phyloP scores from a whole-genome alignment of 2,113 vertebrate genomes.

The Campylomormyrus tamandua region DNA sequence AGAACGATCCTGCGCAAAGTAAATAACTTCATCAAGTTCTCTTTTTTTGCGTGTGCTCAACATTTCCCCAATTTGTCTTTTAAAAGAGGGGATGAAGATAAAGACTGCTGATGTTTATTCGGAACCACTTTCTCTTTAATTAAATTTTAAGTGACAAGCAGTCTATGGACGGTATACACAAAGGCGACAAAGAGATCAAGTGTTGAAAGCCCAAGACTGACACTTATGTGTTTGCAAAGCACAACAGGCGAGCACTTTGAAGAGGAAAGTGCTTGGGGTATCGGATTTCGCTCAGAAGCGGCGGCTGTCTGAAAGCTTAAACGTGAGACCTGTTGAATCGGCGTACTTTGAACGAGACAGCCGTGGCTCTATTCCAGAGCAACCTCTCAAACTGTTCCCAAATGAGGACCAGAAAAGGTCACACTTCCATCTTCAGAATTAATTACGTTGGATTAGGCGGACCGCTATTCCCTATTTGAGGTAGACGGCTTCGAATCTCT shows the following conservation, averaged over 20 bases:
- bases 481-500: not conserved
- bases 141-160: slow-evolving; percentile 39
- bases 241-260: slow-evolving; percentile 67
- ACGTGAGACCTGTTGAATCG: slow-evolving; percentile 46
- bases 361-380: slow-evolving; percentile 15
- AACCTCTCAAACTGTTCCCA: slow-evolving; percentile 33
- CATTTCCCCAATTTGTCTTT: not conserved
- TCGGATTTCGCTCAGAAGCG: slow-evolving; percentile 54
- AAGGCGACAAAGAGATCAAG: slow-evolving; percentile 49
- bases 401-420: slow-evolving; percentile 26
- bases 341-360: slow-evolving; percentile 32
- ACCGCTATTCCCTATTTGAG: not conserved
- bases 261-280: slow-evolving; percentile 57
- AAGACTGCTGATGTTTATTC: not conserved
- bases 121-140: slow-evolving; percentile 24
- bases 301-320: slow-evolving; percentile 40
- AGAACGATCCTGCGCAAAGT: not conserved
- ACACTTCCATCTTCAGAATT: slow-evolving; percentile 21
- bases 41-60: not conserved
- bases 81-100: not conserved
- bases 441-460: slow-evolving; percentile 23
- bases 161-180: slow-evolving; percentile 49
- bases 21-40: not conserved
- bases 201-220: slow-evolving; percentile 62
- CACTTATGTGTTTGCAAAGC: slow-evolving; percentile 62